Base-by-base conservation (phyloP, 2,888 invertebrate genomes). In the Heteropelma amictum region DNA sequence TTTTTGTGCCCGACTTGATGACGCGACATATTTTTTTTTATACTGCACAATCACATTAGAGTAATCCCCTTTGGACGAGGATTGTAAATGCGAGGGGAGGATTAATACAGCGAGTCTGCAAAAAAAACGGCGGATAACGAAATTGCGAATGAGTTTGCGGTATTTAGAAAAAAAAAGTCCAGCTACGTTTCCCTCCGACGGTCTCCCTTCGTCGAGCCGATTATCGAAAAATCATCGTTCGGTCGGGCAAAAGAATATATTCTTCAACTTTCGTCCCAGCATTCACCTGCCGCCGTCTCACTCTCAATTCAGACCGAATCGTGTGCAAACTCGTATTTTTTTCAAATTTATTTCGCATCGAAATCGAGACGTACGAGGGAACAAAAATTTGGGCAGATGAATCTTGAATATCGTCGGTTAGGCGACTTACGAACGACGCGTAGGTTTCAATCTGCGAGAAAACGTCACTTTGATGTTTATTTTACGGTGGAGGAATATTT, bases 161-260 rank as follows among this genome's bases (percentile, higher is more conserved):
- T 68, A 17, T 26, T 17, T 21, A 47, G 58, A 53, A 51, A 47
- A 60, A n/a, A n/a, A 45, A 60, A 47, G 38, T 19, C 61, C 61
- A 64, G 58, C 64, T 47, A 60, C 8, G 35, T 33, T 26, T 65
- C 26, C 49, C 35, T 49, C 23, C 60, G 14, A n/a, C n/a, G n/a
- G n/a, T n/a, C n/a, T n/a, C n/a, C n/a, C n/a, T n/a, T n/a, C n/a
- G n/a, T n/a, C n/a, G n/a, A n/a, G n/a, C n/a, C n/a, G n/a, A n/a
- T n/a, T n/a, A 45, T 60, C 40, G 33, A 71, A 68, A 56, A 63
- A 72, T 72, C 68, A 74, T 74, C 65, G 61, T 45, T 21, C 67
- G 64, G 71, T 77, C 71, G 60, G 77, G 68, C 56, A 68, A 74
- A 77, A 68, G 23, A 42, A 21, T 21, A 65, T 53, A 23, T 7